Base-by-base conservation (phyloP, 1,140 invertebrate genomes). In the Drosophila guanche region DNA sequence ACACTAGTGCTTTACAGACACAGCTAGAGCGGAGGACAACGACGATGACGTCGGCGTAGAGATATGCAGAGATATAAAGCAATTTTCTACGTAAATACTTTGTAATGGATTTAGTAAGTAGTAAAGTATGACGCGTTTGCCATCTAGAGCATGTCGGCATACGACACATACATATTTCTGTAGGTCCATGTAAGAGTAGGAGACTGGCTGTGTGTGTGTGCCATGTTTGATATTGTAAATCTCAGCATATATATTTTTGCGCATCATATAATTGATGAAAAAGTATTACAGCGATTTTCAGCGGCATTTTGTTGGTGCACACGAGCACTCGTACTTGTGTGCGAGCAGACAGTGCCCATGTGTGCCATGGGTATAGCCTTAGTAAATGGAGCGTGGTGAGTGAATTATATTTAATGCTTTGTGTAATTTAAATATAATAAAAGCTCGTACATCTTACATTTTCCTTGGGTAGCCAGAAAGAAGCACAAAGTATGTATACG, bases 61-160 rank as follows among this genome's bases (percentile, higher is more conserved):
- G 81, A 86, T 85, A 85, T 85, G 81, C 81, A 86, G 77, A 86
- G 81, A 85, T 88, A 88, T 88, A 88, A 88, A 88, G 83, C 83
- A 88, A 88, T 88, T 88, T 88, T 88, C 83, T 88, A 88, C 83
- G 83, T 88, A 88, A 88, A 88, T 88, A 88, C 83, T 88, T 88
- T 88, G 83, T 88, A 88, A 88, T 88, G 83, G 83, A 88, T 88
- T 88, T 88, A 88, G 83, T 88, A 88, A 88, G 83, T 88, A 88
- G 83, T 88, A 88, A 88, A 88, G 83, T 88, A 85, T 86, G 81
- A 78, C 83, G 83, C 83, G 78, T 78, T 86, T 83, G 83, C 78
- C 78, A 88, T 88, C 78, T 79, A 88, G 78, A 88, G 78, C 83
- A 88, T 88, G 83, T 88, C 81, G 61, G 61, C 53, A 27, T 20